phyloP scores from a whole-genome alignment of 2,888 invertebrate genomes.

The Choreutis nemorana region DNA sequence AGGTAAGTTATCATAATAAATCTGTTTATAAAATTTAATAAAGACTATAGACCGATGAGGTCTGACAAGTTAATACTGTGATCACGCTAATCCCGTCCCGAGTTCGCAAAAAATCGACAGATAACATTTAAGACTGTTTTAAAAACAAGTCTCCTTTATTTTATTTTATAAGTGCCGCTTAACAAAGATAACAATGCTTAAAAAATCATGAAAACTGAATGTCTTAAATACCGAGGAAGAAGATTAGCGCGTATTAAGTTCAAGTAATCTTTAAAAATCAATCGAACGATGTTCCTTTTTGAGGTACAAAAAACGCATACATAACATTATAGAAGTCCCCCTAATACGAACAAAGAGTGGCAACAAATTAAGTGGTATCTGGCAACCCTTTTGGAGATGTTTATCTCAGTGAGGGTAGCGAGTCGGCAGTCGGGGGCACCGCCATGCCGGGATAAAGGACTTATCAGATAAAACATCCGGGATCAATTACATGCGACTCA shows the following conservation, averaged over 20 bases:
- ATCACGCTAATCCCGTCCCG: constrained; percentile 34
- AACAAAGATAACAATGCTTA: constrained; percentile 40
- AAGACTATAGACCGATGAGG: constrained; percentile 25
- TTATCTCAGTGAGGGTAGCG: constrained; percentile 59
- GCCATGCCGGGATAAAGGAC: constrained; percentile 53
- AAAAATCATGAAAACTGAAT: constrained; percentile 34
- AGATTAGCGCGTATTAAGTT: constrained; percentile 38
- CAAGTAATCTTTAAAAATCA: constrained; percentile 42
- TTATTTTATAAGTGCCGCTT: constrained; percentile 35
- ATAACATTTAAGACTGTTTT: constrained; percentile 29
- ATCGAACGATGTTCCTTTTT: constrained; percentile 26
- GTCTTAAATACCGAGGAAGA: constrained; percentile 35
- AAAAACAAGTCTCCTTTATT: constrained; percentile 44
- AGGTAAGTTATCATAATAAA: constrained; percentile 71
- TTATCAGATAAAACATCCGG: constrained; percentile 62
- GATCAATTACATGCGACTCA: constrained; percentile 60
- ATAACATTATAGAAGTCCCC: constrained; percentile 45
- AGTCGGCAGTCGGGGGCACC: constrained; percentile 49
- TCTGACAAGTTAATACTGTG: constrained; percentile 36
- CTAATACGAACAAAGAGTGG: constrained; percentile 54
- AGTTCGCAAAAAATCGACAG: constrained; percentile 22
- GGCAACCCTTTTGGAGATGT: constrained; percentile 64
- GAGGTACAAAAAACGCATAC: constrained; percentile 28
- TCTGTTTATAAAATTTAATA: constrained; percentile 5
- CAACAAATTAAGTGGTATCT: constrained; percentile 66